Evolutionary conservation across 2,113 vertebrate species (phyloP), one percentile per base, ranked within the genome.

Genomic region (Phyllostomus hastatus): DNA sequence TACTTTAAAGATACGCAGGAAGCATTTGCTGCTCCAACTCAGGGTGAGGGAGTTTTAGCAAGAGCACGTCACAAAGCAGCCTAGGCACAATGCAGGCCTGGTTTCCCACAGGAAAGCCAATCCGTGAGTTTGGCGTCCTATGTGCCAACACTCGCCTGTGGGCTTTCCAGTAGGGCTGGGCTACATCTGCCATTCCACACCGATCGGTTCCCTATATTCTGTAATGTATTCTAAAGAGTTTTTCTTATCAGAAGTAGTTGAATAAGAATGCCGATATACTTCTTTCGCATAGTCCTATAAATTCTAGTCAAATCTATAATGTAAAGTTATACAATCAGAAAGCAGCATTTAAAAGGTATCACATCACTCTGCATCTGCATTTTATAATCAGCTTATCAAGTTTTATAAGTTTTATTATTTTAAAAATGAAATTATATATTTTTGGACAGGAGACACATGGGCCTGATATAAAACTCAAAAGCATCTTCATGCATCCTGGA

Each of bases 231-330:
- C 97, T 98, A 97, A 98, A 97, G 98, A 95, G 96, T 98, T 96
- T 98, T 98, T 99, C 99, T 99, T 99, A 99, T 98, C 98, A 99
- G 99, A 99, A 99, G 99, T 99, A 99, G 98, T 98, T 96, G 97
- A 97, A 97, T 91, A 97, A 96, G 76, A 97, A 97, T 90, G 57
- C 35, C 78, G 57, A 57, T 61, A 67, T 2, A 35, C 66, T 35
- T 57, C 64, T 85, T 70, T 73, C 90, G 86, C 96, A 61, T 61
- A 97, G 96, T 98, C 92, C 83, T 97, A 97, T 64, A 91, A 97
- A 97, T 98, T 98, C 98, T 98, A 98, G 98, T 98, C 98, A 41
- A 98, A 97, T 86, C 98, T 98, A 98, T 80, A 90, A 94, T 72
- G 97, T 89, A 98, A 98, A 97, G 98, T 98, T 96, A 91, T 82